These are phyloP conservation scores for Tenthredo amoena DNA, from an alignment of 2,888 invertebrate genomes.

Conservation along the genomic window DNA sequence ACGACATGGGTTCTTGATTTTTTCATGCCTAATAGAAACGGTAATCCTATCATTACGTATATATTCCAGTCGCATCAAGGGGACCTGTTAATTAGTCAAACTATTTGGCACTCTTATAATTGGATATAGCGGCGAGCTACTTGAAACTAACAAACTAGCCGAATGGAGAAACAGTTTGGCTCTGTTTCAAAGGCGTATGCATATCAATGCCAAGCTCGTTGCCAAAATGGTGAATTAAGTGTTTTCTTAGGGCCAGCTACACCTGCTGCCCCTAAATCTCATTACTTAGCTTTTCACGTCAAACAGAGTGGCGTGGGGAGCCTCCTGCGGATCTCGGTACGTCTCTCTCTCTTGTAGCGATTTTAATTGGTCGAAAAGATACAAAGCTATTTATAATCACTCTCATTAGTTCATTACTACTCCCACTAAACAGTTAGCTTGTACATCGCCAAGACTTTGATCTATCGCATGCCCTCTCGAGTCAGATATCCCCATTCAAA, in stretches of 20 bases:
- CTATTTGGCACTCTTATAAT: constrained; percentile 44
- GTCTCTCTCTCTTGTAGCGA: constrained; percentile 69
- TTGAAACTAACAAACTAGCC: constrained; percentile 49
- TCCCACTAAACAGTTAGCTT: constrained; percentile 42
- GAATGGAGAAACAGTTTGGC: constrained; percentile 49
- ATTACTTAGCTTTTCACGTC: constrained; percentile 67
- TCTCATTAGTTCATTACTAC: constrained; percentile 73
- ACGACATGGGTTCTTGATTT: not conserved
- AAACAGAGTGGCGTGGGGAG: constrained; percentile 62
- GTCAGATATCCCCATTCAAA: constrained; percentile 12
- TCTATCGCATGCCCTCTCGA: constrained; percentile 13
- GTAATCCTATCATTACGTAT: not conserved
- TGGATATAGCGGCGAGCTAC: constrained; percentile 24
- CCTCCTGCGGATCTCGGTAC: constrained; percentile 57
- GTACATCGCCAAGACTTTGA: constrained; percentile 35
- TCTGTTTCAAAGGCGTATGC: constrained; percentile 56
- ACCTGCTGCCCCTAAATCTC: constrained; percentile 77
- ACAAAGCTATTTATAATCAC: constrained; percentile 69
- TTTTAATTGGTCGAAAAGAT: constrained; percentile 74
- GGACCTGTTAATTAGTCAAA: constrained; percentile 28
- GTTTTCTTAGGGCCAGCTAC: constrained; percentile 65
- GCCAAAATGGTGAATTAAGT: constrained; percentile 69
- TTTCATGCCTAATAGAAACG: not conserved
- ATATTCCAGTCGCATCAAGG: not conserved
- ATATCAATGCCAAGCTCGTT: constrained; percentile 57